Conservation (phyloP, 2,113 vertebrate genomes). For the Phocoena sinus region DNA sequence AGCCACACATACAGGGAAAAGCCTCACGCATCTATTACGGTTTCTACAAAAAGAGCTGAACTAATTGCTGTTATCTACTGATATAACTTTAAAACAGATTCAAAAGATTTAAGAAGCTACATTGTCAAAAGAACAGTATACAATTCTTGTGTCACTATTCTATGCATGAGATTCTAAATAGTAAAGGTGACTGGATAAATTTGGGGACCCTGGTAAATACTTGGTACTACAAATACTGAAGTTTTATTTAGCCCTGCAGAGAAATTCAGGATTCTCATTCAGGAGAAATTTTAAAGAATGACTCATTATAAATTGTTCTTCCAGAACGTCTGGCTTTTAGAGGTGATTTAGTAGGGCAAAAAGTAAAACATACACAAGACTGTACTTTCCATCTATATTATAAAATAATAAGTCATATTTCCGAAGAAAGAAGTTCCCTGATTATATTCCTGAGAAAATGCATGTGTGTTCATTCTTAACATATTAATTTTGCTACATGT, state of each 20-base stretch:
- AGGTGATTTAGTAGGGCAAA: neutral
- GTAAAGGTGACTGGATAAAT: neutral
- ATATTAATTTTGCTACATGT: neutral
- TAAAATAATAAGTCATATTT: neutral
- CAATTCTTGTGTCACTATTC: neutral
- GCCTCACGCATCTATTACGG: neutral
- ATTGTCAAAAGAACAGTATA: neutral
- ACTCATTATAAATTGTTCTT: neutral
- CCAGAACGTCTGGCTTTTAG: neutral
- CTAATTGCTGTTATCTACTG: neutral
- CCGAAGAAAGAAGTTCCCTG: neutral
- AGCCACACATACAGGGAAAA: neutral
- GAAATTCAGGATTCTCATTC: neutral
- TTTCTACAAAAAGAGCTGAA: neutral
- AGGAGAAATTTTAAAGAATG: neutral
- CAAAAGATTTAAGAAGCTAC: neutral
- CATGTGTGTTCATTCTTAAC: neutral
- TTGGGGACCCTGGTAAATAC: neutral
- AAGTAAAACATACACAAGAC: neutral
- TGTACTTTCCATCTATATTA: neutral
- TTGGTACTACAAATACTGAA: neutral
- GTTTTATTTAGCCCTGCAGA: neutral
- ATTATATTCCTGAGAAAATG: neutral
- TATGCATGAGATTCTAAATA: neutral
- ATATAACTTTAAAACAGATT: neutral